phyloP scores from a whole-genome alignment of 2,797 vertebrate species.

The Novumbra hubbsi region DNA sequence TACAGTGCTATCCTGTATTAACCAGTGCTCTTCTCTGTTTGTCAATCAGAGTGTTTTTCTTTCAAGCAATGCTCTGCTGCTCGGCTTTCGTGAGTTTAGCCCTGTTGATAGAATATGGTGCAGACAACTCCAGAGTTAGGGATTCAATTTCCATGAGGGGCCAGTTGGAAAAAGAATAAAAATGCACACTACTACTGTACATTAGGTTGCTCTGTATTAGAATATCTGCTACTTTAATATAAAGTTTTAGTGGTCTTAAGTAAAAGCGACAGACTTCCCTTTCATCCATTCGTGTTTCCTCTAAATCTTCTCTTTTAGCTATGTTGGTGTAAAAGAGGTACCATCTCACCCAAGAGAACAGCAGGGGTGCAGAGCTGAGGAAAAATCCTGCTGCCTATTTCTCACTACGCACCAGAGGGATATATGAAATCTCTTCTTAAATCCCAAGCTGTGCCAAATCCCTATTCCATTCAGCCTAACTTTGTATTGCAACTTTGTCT shows the following conservation, averaged over 20 bases:
- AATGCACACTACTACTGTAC: neutral
- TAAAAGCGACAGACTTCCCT: conserved; percentile 16
- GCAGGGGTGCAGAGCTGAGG: conserved; percentile 13
- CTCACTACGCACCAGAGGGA: neutral
- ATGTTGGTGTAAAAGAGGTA: conserved; percentile 28
- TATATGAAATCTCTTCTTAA: conserved; percentile 13
- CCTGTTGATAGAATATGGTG: no score
- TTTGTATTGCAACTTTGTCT: conserved; percentile 9
- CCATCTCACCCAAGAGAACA: conserved; percentile 15
- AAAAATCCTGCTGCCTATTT: neutral
- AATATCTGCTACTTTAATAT: no score
- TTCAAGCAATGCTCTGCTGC: no score
- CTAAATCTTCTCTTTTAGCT: conserved; percentile 12
- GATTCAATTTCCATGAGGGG: no score
- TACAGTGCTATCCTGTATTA: no score
- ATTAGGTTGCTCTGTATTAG: neutral
- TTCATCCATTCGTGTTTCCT: conserved; percentile 23
- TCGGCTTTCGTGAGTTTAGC: no score
- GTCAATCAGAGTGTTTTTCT: no score
- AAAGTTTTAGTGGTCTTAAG: neutral
- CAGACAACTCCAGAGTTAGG: no score
- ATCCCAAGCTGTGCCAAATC: conserved; percentile 14
- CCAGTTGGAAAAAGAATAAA: no score
- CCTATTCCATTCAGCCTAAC: conserved; percentile 5
- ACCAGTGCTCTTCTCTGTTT: neutral